phyloP scores from a whole-genome alignment of 2,888 invertebrate genomes.

The Mimas tiliae region DNA sequence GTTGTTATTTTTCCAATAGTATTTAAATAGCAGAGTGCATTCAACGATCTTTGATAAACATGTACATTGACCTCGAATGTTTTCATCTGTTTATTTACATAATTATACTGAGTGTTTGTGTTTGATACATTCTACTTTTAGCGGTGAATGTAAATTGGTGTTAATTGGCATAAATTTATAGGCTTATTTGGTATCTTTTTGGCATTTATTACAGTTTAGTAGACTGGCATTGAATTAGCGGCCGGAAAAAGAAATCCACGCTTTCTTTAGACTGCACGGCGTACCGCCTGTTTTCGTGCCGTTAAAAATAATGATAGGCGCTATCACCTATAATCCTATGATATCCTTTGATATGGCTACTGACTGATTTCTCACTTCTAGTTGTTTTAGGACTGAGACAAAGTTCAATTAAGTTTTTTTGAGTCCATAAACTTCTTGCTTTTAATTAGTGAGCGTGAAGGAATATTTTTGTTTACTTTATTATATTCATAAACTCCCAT shows the following conservation, averaged over 20 bases:
- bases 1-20: background rate
- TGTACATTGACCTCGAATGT: conserved; percentile 34
- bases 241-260: background rate
- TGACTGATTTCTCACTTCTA: too few species aligned
- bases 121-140: conserved; percentile 20
- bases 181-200: background rate
- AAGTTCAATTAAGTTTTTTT: too few species aligned
- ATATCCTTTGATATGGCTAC: too few species aligned
- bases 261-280: background rate
- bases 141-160: background rate
- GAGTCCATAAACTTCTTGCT: too few species aligned
- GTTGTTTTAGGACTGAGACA: too few species aligned
- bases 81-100: conserved; percentile 22
- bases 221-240: background rate
- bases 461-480: too few species aligned
- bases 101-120: conserved; percentile 26
- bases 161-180: background rate
- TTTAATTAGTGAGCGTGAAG: too few species aligned
- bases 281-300: too few species aligned
- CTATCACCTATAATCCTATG: too few species aligned
- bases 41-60: conserved; percentile 45
- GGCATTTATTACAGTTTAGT: background rate
- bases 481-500: too few species aligned
- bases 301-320: too few species aligned
- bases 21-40: conserved; percentile 31